Percentiles rank a stretch among this genome's conserved stretches.
Conservation (phyloP, 2,113 vertebrate genomes). For the Prionailurus viverrinus region DNA sequence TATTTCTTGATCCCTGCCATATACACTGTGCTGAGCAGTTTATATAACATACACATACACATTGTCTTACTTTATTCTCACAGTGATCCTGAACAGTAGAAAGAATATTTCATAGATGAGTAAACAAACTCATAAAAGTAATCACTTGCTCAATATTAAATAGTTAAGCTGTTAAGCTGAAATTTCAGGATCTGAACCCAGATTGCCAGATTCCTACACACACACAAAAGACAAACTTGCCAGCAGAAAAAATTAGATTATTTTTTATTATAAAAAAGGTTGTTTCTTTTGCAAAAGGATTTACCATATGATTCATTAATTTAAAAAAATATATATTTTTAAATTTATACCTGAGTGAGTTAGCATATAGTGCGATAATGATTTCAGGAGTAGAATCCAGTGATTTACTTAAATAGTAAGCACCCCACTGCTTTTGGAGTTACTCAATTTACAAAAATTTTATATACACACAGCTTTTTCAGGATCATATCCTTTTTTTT, state of each 20-base stretch:
- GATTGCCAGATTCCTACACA: neutral
- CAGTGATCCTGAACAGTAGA: neutral
- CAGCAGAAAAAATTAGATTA: constrained; percentile 37
- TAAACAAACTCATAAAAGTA: constrained; percentile 23
- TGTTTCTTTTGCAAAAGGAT: constrained; percentile 25
- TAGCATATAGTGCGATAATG: too few relatives aligned
- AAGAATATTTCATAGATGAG: neutral
- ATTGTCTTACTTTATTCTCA: constrained; percentile 16
- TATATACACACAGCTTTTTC: neutral
- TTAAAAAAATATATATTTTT: too few relatives aligned
- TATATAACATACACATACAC: neutral
- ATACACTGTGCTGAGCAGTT: neutral
- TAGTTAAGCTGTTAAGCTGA: neutral
- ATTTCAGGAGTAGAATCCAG: too few relatives aligned
- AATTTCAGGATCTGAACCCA: neutral
- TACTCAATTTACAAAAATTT: neutral
- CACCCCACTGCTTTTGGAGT: neutral
- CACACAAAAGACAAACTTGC: neutral
- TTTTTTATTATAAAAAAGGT: constrained; percentile 12
- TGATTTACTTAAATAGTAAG: constrained; percentile 11
- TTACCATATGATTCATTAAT: neutral
- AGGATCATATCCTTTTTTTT: neutral
- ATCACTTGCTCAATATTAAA: neutral
- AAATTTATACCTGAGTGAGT: too few relatives aligned
- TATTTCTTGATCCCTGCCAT: constrained; percentile 6